Evolutionary conservation across 1,140 invertebrate species (phyloP), one percentile per base, ranked within the genome.

Genomic region (Drosophila lacertosa): DNA sequence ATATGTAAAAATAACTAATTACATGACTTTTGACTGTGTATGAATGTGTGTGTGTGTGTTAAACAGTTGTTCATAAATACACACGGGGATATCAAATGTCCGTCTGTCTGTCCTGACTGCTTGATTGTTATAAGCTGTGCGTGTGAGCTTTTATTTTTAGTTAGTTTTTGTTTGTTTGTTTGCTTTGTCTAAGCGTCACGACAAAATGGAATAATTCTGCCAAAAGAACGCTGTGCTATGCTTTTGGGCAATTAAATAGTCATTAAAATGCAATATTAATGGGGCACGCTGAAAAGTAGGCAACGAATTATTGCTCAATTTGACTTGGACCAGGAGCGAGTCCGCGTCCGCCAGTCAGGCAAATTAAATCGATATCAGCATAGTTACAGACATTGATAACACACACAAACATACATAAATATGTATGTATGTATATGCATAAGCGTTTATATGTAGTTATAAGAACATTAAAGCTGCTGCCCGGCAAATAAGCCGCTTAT

Each of bases 221-320:
- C 44, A 26, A 29, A 26, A n/a, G 29, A 20, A n/a, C n/a, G n/a
- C n/a, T n/a, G n/a, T 35, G 20, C 10, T 22, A 10, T 7, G 42
- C 42, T 6, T 11, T 18, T n/a, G n/a, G 40, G 59, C 51, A 80
- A 80, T 80, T 80, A 80, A 80, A 75, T 73, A 75, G 60, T 75
- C 77, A 80, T 80, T 80, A 80, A 75, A 80, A 71, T 80, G 51
- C 55, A 75, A 80, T 79, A 71, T 79, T 79, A 55, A 69, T 74
- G 54, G 29, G 24, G 44, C 24, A 32, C 77, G 20, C 76, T 65
- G 15, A 44, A 79, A 79, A 79, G 77, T 75, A 80, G 77, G 77
- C 77, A 80, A 74, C 48, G 53, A 39, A 33, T 44, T 35, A 42
- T 24, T 26, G 53, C 53, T 57, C 15, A 9, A 18, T 26, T 39